Evolutionary conservation across 2,113 vertebrate genomes (phyloP).

Genomic region (Hydrochoerus hydrochaeris): DNA sequence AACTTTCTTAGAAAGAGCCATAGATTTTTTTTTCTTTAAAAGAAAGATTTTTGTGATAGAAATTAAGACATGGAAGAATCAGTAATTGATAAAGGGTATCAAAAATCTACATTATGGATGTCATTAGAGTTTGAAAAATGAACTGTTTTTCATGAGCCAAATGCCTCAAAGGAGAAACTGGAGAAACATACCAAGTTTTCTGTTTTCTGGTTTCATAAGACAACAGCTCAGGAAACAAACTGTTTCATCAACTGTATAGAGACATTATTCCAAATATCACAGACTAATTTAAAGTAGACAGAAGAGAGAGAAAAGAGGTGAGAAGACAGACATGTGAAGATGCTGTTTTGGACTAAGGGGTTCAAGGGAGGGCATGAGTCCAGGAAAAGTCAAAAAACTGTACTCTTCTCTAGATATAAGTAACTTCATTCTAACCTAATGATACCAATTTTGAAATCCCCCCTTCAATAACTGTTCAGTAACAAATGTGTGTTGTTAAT

Average conservation of each 20-base stretch:
- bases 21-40: constrained; percentile 67
- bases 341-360: not conserved
- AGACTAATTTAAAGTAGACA: not conserved
- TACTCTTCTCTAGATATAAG: not conserved
- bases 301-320: not conserved
- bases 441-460: not conserved
- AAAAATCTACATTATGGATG: constrained; percentile 79
- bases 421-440: not conserved
- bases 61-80: constrained; percentile 81
- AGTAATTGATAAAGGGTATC: constrained; percentile 75
- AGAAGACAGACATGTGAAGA: not conserved
- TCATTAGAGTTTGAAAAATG: constrained; percentile 76
- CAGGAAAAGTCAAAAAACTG: not conserved
- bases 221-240: not conserved
- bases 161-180: not conserved
- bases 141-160: constrained; percentile 25
- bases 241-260: not conserved
- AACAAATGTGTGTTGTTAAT: not conserved
- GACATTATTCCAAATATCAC: constrained; percentile 58
- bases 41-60: constrained; percentile 78
- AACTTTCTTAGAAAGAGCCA: constrained; percentile 72
- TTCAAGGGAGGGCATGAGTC: not conserved
- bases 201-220: constrained; percentile 37
- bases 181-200: constrained; percentile 31
- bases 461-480: not conserved